Conservation (phyloP, 2,113 vertebrate genomes). For the Apteryx mantelli region DNA sequence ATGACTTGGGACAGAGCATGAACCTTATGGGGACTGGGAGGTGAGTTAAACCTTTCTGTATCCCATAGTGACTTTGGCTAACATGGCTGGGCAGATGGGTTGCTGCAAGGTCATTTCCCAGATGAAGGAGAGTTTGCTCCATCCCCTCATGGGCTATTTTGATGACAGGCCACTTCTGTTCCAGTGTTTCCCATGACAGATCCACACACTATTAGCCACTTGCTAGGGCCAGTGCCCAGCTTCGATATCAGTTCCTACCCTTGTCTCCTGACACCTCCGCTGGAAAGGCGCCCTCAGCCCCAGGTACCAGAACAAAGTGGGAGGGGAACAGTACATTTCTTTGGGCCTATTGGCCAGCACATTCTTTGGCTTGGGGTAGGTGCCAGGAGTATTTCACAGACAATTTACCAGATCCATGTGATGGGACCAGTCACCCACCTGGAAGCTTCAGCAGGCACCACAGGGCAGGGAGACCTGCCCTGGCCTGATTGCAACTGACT, state of each 20-base stretch:
- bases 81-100: too few species aligned
- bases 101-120: neutral
- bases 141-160: neutral
- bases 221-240: neutral
- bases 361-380: too few species aligned
- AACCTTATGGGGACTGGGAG: neutral
- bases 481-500: neutral
- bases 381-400: neutral
- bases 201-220: neutral
- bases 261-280: fast-evolving
- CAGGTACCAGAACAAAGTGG: neutral
- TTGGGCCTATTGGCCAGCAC: neutral
- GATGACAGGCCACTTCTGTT: neutral
- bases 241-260: neutral
- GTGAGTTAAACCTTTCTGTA: neutral
- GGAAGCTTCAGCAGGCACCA: neutral
- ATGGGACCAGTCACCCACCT: neutral
- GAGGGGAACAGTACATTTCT: neutral
- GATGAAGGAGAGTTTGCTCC: neutral
- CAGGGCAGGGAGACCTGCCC: neutral
- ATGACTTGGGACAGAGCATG: neutral
- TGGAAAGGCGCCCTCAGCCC: neutral
- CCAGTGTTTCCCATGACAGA: neutral
- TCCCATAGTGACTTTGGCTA: neutral
- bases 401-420: neutral